A percentile compares a stretch with the other conserved stretches of the same genome.
Conservation (phyloP, 2,888 invertebrate genomes). For the Drosophila eohydei region DNA sequence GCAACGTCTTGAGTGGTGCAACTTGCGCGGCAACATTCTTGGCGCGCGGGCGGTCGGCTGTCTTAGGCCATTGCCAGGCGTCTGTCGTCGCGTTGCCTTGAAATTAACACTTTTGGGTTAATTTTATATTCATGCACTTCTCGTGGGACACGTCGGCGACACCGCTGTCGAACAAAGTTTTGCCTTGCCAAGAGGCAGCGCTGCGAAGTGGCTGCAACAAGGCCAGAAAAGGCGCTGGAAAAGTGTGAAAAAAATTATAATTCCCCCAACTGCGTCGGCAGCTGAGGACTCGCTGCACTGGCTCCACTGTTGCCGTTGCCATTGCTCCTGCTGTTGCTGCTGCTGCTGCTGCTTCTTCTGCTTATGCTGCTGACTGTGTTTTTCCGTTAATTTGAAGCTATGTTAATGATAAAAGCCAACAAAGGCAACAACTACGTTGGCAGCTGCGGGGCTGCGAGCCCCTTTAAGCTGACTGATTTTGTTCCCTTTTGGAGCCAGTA, state of each 20-base stretch:
- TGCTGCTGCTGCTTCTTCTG: conserved; percentile 3
- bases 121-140: conserved; percentile 78
- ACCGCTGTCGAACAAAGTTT: conserved; percentile 34
- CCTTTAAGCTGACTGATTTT: conserved; percentile 66
- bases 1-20: conserved; percentile 18
- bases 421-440: conserved; percentile 48
- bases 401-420: conserved; percentile 80
- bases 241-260: conserved; percentile 69
- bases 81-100: conserved; percentile 43
- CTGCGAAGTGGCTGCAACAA: conserved; percentile 47
- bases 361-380: conserved; percentile 23
- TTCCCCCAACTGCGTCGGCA: conserved; percentile 63
- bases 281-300: conserved; percentile 22
- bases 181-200: conserved; percentile 41
- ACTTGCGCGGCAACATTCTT: not conserved
- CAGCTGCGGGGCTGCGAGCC: conserved; percentile 29
- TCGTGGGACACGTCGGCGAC: conserved; percentile 54
- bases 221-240: conserved; percentile 28
- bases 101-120: conserved; percentile 81
- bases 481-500: conserved; percentile 55
- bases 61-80: conserved; percentile 28
- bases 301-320: not conserved
- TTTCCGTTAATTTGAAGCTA: conserved; percentile 72
- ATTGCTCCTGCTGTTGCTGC: not conserved
- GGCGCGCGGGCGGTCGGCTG: not conserved